Evolutionary conservation across 2,888 invertebrate genomes (phyloP), one percentile per base, ranked within the genome.

Genomic region (Protophormia terraenovae): DNA sequence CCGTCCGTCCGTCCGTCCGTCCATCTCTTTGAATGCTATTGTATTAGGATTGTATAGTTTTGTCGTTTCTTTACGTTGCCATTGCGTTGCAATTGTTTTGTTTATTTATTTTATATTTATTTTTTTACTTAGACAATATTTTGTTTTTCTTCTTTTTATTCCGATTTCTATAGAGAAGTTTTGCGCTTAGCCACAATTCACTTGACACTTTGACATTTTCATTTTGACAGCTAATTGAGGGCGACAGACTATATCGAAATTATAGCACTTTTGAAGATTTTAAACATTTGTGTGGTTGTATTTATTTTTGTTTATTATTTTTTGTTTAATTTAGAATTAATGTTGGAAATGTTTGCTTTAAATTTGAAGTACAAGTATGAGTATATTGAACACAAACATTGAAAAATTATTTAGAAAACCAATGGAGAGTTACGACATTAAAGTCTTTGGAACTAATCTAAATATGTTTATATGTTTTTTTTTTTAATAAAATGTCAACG

Each of bases 201-300:
- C 75, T 82, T 82, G 75, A 82, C 81, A 75, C 75, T 75, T 81
- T 81, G 81, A 81, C 81, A 82, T 82, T 82, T 82, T 76, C 69
- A 76, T 82, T 69, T 82, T 76, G 81, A 82, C 75, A 82, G 75
- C 81, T 76, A 82, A 82, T 82, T 69, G 81, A 82, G 75, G 75
- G 81, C 62, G 81, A 82, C 81, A 76, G 45, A 47, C 38, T 75
- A 24, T 69, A 69, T 45, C 50, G 58, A 75, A 73, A 67, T 81
- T 81, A 75, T 75, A 64, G 81, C 69, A 62, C 81, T 75, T 75
- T 76, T 53, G 29, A 66, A 62, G 71, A 66, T 47, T 69, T 80
- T 66, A 16, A 38, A 71, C 27, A 38, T 41, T 35, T 60, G 35
- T 38, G 16, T 41, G 7, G 16, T 29, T 38, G 35, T 35, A 3